phyloP scores from a whole-genome alignment of 2,113 vertebrate genomes.

The Herpetotheres cachinnans region DNA sequence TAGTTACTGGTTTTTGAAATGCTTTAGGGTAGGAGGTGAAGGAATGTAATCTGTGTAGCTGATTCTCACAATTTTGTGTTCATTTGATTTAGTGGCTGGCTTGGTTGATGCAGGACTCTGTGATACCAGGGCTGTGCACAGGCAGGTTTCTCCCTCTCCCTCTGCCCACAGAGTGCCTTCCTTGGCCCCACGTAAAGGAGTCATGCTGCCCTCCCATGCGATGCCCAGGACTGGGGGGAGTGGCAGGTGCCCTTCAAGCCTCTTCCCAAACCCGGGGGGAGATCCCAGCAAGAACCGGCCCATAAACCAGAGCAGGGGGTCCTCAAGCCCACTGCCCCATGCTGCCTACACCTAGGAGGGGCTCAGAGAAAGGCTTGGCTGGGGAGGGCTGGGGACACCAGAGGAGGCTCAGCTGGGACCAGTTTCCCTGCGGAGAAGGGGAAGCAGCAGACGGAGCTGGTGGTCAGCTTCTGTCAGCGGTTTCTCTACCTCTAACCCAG shows the following conservation, averaged over 20 bases:
- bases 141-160: background rate
- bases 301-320: background rate
- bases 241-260: background rate
- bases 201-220: rapidly evolving
- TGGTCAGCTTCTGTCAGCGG: background rate
- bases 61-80: background rate
- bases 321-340: background rate
- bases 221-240: too few species aligned
- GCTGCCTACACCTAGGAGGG: background rate
- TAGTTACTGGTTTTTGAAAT: background rate
- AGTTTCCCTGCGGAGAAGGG: background rate
- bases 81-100: background rate
- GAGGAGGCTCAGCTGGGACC: background rate
- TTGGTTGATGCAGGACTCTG: background rate
- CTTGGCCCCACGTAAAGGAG: background rate
- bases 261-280: background rate
- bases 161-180: background rate
- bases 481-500: background rate
- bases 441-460: background rate
- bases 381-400: background rate
- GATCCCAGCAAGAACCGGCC: background rate
- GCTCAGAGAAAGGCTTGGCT: background rate
- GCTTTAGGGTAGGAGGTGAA: background rate
- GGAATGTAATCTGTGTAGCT: background rate
- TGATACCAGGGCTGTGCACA: rapidly evolving